Percentiles rank a stretch among this genome's conserved stretches.
These are phyloP conservation scores for Asbolus verrucosus DNA, from an alignment of 1,140 invertebrate species.

Conservation along the genomic window DNA sequence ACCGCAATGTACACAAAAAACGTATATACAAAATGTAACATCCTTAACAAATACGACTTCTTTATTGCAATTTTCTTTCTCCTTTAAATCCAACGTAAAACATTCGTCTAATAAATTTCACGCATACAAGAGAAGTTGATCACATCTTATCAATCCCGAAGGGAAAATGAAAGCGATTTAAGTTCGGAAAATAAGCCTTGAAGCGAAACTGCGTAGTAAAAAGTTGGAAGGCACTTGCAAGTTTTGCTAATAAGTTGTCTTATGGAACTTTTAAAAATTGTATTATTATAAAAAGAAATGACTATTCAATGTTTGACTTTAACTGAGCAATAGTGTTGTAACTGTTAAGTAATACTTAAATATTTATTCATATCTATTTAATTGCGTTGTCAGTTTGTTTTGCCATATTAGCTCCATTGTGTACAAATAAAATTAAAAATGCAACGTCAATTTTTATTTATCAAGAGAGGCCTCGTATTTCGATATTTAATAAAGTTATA, in stretches of 20 bases:
- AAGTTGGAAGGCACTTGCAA: conserved; percentile 46
- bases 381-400: conserved; percentile 33
- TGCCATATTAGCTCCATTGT: conserved; percentile 28
- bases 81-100: background rate
- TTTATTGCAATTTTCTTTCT: too few species aligned
- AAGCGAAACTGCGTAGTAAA: conserved; percentile 52
- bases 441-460: conserved; percentile 14
- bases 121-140: too few species aligned
- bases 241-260: conserved; percentile 50
- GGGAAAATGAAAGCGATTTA: too few species aligned
- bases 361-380: conserved; percentile 30
- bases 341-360: conserved; percentile 38
- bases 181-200: background rate
- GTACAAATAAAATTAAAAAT: conserved; percentile 24
- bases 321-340: conserved; percentile 34
- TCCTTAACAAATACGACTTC: too few species aligned
- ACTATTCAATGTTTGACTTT: conserved; percentile 27
- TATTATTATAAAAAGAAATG: conserved; percentile 26
- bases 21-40: too few species aligned
- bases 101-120: background rate
- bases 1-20: too few species aligned
- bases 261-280: too few species aligned
- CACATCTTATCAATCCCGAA: too few species aligned
- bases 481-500: too few species aligned
- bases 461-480: background rate